Evolutionary conservation across 2,888 invertebrate species (phyloP), one percentile per base, ranked within the genome.

Genomic region (Boloria euphrosyne): DNA sequence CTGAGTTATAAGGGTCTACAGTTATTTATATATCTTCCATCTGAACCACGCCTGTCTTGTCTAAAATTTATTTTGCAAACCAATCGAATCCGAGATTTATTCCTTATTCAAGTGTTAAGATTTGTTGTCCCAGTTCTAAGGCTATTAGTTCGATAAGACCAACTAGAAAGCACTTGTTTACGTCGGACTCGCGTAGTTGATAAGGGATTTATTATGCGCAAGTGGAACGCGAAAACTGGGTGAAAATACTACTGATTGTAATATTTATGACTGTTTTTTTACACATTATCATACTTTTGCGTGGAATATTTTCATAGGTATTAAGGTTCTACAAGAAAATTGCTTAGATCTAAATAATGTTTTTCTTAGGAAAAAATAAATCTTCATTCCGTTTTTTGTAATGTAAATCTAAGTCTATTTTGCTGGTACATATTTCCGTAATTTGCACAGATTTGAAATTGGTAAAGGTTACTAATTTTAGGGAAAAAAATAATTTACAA

Each of bases 151-250:
- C 63, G 74, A 74, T 74, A 74, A 73, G 69, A 55, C 58, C 58
- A 64, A 70, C 70, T 73, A 67, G 70, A 71, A 71, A 73, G 70
- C 71, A 71, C 70, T 69, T 74, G 74, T 71, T 65, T 71, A 71
- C 72, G 71, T 71, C 63, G 61, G 14, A 18, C 46, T 27, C 49
- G 57, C 53, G 63, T 51, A 64, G 67, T 60, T 70, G 73, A 73
- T 73, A 73, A 73, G 72, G 68, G 68, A 67, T 71, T 71, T 71
- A 72, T 71, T 71, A 71, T 65, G 62, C 59, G 66, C 59, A 72
- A 70, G 57, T 68, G 54, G 71, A 68, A 65, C 73, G 63, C 52
- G 47, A 62, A 52, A 67, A 71, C 52, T 71, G 63, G 67, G 70
- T 69, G 71, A 68, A 72, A 72, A 72, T 68, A 53, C 49, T 50